A percentile compares a stretch with the other conserved stretches of the same genome.
phyloP scores from a whole-genome alignment of 2,113 vertebrate genomes.

The Cinclus cinclus region DNA sequence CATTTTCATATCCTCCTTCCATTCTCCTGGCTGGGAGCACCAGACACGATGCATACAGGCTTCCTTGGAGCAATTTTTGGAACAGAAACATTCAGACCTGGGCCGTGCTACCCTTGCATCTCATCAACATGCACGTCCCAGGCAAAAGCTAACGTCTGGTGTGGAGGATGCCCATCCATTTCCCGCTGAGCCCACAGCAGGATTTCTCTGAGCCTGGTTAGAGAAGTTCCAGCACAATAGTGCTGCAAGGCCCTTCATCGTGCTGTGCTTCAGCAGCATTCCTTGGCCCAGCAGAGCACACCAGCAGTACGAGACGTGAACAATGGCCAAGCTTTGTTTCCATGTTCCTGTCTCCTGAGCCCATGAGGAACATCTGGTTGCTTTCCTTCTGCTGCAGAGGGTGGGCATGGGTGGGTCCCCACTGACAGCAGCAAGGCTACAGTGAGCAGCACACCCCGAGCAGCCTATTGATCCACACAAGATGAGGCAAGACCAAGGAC shows the following conservation, averaged over 20 bases:
- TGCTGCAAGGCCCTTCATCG: neutral
- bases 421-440: conserved; percentile 14
- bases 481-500: conserved; percentile 48
- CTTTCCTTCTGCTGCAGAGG: conserved; percentile 33
- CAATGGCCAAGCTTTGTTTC: conserved; percentile 60
- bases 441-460: conserved; percentile 7
- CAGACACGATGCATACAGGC: neutral
- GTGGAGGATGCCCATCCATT: neutral
- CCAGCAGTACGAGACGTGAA: conserved; percentile 44
- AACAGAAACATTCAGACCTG: neutral
- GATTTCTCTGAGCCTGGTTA: neutral
- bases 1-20: neutral
- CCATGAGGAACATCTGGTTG: conserved; percentile 62
- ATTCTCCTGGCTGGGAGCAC: neutral
- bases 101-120: neutral
- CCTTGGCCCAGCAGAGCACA: conserved; percentile 47
- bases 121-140: neutral
- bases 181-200: neutral
- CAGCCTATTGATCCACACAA: conserved; percentile 40
- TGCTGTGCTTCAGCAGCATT: conserved; percentile 33
- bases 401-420: conserved; percentile 58
- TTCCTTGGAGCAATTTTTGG: neutral
- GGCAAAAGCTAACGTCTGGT: neutral
- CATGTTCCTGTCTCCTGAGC: conserved; percentile 46
- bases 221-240: conserved; percentile 11